Base-by-base conservation (phyloP, 2,888 invertebrate genomes). In the Spatulosminthurus flaviceps region DNA sequence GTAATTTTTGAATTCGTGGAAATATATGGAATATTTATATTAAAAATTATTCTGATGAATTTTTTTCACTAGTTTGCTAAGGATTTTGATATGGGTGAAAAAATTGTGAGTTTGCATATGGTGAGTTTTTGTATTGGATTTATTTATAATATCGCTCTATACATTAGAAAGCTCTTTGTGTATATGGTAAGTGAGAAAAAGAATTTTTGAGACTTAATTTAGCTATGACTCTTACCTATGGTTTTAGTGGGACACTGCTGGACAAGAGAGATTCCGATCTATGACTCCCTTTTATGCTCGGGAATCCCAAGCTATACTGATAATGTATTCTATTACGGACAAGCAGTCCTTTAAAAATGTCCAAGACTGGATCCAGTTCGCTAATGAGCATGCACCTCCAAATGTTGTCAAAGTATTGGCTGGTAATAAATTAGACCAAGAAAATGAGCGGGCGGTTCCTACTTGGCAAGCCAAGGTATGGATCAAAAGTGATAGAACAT, bases 191-290 rank as follows among this genome's bases (percentile, higher is more conserved):
- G n/a, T n/a, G n/a, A n/a, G n/a, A n/a, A n/a, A n/a, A n/a, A n/a
- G n/a, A n/a, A n/a, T n/a, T 21, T 61, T 61, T 61, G 5, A n/a
- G n/a, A 13, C 19, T 16, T 21, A 73, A 34, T 67, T 76, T 67
- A 22, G 1, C 7, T 69, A 69, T 13, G 5, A 69, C 9, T 5
- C 34, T 13, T 11, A 16, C 16, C 7, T 2, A 4, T 41, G 19
- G 41, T 43, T 75, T 29, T 24, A 83, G 83, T 84, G 84, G 83
- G 83, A 84, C 72, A 84, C 83, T 11, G 83, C 83, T 34, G 84
- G 84, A 24, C 82, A 83, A 69, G 84, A 84, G 43, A 83, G 81
- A 61, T 83, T 82, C 51, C 82, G 83, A 16, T 81, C 83, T 1
- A 78, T 84, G 19, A 83, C 83, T 11, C 82, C 83, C 21, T 83